Percentiles rank a stretch among this genome's conserved stretches.
Conservation (phyloP, 2,888 invertebrate species). For the Drosophila mayaguana region DNA sequence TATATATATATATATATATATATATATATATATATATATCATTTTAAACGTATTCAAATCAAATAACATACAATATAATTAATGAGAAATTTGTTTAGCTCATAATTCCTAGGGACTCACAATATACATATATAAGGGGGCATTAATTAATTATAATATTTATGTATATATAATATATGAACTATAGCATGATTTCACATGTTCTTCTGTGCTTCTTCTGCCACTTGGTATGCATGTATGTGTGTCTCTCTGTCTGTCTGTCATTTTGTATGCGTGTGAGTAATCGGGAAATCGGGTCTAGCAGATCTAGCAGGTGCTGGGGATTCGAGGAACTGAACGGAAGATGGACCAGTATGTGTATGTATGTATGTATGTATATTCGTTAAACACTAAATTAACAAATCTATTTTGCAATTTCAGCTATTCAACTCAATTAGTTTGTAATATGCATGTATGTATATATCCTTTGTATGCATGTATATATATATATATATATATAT, state of each 20-base stretch:
- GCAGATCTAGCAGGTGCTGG: not conserved
- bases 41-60: slow-evolving; percentile 67
- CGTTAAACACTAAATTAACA: slow-evolving; percentile 76
- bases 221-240: not conserved
- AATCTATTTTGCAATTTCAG: slow-evolving; percentile 72
- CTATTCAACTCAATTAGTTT: slow-evolving; percentile 71
- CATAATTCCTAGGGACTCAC: slow-evolving; percentile 50
- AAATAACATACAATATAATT: slow-evolving; percentile 65
- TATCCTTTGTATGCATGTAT: slow-evolving; percentile 19
- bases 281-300: not conserved
- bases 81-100: slow-evolving; percentile 43
- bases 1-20: slow-evolving; percentile 31
- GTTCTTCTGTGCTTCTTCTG: too few relatives aligned
- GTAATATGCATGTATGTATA: slow-evolving; percentile 47
- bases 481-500: slow-evolving; percentile 11
- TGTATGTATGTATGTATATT: slow-evolving; percentile 21
- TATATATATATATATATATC: slow-evolving; percentile 34
- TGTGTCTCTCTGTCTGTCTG: too few relatives aligned
- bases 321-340: not conserved
- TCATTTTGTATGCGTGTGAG: not conserved
- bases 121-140: slow-evolving; percentile 56
- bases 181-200: slow-evolving; percentile 23
- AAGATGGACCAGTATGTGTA: slow-evolving; percentile 37
- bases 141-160: slow-evolving; percentile 20
- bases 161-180: slow-evolving; percentile 13